Percentiles rank a stretch among this genome's conserved stretches.
Conservation (phyloP, 1,140 invertebrate genomes). For the Orchesella cincta region DNA sequence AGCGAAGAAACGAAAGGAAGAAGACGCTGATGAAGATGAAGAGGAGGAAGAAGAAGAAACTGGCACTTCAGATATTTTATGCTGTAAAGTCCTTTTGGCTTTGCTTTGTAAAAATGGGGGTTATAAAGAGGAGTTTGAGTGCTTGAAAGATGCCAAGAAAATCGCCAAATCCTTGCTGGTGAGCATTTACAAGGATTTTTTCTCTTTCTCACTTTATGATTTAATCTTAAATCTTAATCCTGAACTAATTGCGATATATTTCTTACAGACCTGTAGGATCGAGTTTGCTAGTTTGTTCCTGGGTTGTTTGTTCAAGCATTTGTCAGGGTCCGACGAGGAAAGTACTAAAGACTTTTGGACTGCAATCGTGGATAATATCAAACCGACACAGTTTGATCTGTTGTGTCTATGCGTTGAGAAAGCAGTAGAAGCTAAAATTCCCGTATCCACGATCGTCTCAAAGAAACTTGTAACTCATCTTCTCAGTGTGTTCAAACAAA, state of each 20-base stretch:
- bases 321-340: neutral
- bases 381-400: conserved; percentile 15
- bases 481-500: neutral
- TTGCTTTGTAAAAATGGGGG: neutral
- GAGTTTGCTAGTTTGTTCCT: neutral
- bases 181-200: neutral
- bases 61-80: too few species aligned
- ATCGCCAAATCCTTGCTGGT: conserved; percentile 11
- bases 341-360: neutral
- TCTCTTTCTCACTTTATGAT: neutral
- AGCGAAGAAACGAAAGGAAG: too few species aligned
- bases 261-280: neutral
- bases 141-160: neutral
- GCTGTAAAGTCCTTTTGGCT: neutral
- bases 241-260: neutral
- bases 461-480: neutral
- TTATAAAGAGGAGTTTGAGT: conserved; percentile 16
- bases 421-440: neutral
- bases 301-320: neutral
- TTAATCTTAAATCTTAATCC: neutral
- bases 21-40: neutral
- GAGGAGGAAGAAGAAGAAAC: conserved; percentile 1
- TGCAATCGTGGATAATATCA: neutral
- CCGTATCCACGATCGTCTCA: neutral
- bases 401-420: neutral